Evolutionary conservation across 2,797 vertebrate genomes (phyloP), one percentile per base, ranked within the genome.

Genomic region (Mycteria americana): DNA sequence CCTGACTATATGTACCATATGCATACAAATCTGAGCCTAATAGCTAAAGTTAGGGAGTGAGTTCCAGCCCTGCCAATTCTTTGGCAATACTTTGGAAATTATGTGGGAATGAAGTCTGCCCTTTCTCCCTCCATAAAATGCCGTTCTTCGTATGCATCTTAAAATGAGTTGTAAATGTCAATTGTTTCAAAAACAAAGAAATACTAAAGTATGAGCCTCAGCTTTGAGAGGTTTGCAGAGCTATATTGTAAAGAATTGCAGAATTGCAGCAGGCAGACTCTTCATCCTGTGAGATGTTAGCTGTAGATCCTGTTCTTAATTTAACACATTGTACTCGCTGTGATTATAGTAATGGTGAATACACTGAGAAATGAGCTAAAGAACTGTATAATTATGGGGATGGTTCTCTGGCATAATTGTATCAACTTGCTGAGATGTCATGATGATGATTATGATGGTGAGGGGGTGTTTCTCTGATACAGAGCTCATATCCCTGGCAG

Each of bases 241-340:
- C 62, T 77, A 89, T 51, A 91, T 96, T 97, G 91, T 95, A 69
- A 91, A 79, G 87, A 76, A 74, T 22, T 90, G 79, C 72, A 94
- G 87, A 95, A 96, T 54, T 96, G 57, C 92, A 96, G 94, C 88
- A 91, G 78, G 96, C 93, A 96, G 88, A 72, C 65, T 97, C 86
- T 95, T 97, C 74, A 68, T 95, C 64, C 89, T 93, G 76, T 70
- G 91, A 94, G 95, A 48, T 89, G 87, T 83, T 68, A 94, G 68
- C 96, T 97, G 95, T 94, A 92, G 95, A 97, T 97, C 96, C 93
- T 97, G 96, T 97, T 97, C 97, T 97, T 98, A 98, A 97, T 97
- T 97, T 97, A 98, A 97, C 94, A 95, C 93, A 74, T 85, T 96
- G 94, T 95, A 88, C 95, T 96, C 54, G 39, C 89, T 94, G 68